Percentiles rank a stretch among this genome's conserved stretches.
Conservation (phyloP, 2,888 invertebrate species). For the Blomia tropicalis region DNA sequence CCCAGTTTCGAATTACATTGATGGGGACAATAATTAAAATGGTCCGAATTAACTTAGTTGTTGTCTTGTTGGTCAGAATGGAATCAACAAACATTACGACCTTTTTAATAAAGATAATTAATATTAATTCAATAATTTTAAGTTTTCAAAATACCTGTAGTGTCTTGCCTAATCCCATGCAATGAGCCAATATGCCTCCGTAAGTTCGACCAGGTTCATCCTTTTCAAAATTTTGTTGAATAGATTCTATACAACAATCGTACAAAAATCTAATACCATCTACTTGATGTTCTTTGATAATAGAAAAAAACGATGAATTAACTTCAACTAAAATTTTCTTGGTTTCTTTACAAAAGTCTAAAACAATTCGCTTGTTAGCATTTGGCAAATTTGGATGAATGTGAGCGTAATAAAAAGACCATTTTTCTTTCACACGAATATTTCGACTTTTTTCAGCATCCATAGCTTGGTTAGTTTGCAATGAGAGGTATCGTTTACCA, state of each 20-base stretch:
- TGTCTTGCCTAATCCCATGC: conserved; percentile 91
- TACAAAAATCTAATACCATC: conserved; percentile 74
- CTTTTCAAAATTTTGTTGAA: conserved; percentile 39
- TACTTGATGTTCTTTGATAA: conserved; percentile 77
- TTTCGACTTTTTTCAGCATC: no score
- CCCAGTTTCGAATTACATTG: conserved; percentile 91
- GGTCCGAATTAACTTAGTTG: conserved; percentile 47
- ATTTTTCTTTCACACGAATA: no score
- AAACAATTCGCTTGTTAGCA: neutral
- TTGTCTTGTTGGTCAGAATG: conserved; percentile 36
- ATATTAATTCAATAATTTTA: neutral
- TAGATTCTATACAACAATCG: conserved; percentile 74
- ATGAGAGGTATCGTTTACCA: no score
- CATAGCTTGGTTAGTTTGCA: no score
- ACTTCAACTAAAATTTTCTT: conserved; percentile 46
- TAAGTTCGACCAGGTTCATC: neutral
- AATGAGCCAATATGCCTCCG: conserved; percentile 86
- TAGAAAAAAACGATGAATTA: conserved; percentile 52
- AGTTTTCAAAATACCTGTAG: conserved; percentile 49
- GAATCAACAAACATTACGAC: neutral
- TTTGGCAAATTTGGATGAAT: no score
- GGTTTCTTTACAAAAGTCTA: neutral
- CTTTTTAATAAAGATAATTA: neutral
- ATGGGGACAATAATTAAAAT: conserved; percentile 80
- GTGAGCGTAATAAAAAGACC: no score